phyloP scores from a whole-genome alignment of 2,797 vertebrate genomes.

The Staurois parvus region DNA sequence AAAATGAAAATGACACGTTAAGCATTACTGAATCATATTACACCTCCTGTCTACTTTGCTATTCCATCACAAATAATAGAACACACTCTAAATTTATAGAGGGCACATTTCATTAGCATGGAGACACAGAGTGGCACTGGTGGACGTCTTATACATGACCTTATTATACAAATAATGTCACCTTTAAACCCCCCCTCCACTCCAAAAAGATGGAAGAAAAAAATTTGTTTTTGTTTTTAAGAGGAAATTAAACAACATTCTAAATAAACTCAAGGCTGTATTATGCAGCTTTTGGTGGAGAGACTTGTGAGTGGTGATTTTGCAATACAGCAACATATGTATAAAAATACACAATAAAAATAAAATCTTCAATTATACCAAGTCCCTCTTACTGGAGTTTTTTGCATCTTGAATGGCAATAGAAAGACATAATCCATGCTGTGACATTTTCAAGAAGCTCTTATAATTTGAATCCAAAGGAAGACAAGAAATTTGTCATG shows the following conservation, averaged over 20 bases:
- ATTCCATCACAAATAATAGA: conserved; percentile 59
- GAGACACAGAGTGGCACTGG: conserved; percentile 35
- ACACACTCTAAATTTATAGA: conserved; percentile 62
- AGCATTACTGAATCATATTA: conserved; percentile 58
- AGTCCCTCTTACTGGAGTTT: not conserved
- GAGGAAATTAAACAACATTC: not conserved
- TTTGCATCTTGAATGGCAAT: not conserved
- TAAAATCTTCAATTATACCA: not conserved
- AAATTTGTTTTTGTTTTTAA: conserved; percentile 1
- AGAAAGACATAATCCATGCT: not conserved
- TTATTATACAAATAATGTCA: conserved; percentile 47
- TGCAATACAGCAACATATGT: not conserved
- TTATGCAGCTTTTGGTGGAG: not conserved
- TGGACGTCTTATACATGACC: conserved; percentile 41
- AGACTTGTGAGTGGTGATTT: not conserved
- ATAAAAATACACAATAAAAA: too few species aligned
- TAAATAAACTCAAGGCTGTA: not conserved
- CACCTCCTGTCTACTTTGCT: conserved; percentile 54
- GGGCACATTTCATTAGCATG: conserved; percentile 58
- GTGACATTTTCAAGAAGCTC: not conserved
- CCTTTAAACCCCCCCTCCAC: conserved; percentile 4
- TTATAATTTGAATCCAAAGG: not conserved
- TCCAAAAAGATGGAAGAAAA: conserved; percentile 10
- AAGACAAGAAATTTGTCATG: not conserved
- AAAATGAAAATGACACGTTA: conserved; percentile 63